Evolutionary conservation across 2,797 vertebrate genomes (phyloP).

Genomic region (Spheniscus humboldti): DNA sequence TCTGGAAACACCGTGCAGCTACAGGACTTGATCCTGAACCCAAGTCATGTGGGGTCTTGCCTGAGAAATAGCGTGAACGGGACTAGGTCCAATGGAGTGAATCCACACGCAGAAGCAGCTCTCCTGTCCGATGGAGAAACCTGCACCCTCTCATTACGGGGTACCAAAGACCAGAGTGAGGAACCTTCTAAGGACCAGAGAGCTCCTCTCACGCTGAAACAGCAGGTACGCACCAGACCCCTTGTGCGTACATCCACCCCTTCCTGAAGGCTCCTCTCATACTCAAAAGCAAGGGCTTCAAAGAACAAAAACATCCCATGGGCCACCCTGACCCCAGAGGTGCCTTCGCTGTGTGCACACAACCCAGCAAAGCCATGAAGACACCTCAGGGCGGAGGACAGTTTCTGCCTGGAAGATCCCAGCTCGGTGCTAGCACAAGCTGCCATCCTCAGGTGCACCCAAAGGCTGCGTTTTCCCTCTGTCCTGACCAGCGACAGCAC

Average conservation of each 20-base stretch:
- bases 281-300: neutral
- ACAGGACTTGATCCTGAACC: neutral
- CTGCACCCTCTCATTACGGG: neutral
- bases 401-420: neutral
- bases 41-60: neutral
- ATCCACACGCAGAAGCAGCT: neutral
- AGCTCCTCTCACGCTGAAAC: neutral
- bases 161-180: neutral
- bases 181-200: neutral
- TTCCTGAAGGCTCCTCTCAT: neutral
- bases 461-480: neutral
- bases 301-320: neutral
- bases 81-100: neutral
- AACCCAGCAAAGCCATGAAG: neutral
- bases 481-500: neutral
- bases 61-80: neutral
- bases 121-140: neutral
- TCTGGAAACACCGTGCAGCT: neutral
- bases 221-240: neutral
- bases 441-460: neutral
- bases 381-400: rapidly evolving
- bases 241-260: neutral
- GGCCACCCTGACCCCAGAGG: neutral
- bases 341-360: neutral
- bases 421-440: neutral